Evolutionary conservation across 2,797 vertebrate species (phyloP), one percentile per base, ranked within the genome.

Genomic region (Phrynocephalus vlangalii): DNA sequence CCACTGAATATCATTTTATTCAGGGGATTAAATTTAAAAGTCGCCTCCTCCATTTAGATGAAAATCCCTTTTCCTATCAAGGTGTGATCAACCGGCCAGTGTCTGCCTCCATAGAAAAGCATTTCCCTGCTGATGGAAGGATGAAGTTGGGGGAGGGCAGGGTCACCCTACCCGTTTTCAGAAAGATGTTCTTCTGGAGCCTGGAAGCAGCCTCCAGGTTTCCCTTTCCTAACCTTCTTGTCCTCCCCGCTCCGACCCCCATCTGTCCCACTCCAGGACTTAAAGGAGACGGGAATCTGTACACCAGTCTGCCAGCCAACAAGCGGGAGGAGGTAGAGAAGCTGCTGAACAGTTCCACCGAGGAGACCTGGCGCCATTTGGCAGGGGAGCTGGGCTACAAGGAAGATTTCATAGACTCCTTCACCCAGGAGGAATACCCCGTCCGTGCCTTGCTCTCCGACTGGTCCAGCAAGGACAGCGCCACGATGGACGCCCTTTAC

Each of bases 311-410:
- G 93, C 97, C 96, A 2, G 94, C 94, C 67, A 96, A 93, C 95
- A 98, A 97, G 96, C 97, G 96, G 95, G 97, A 98, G 88, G 97
- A 97, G 88, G 95, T 99, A 77, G 99, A 96, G 95, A 98, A 98
- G 91, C 97, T 99, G 88, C 96, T 99, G 90, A 96, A 91, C 0
- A 95, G 97, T 89, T 96, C 93, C 0, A 90, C 96, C 0, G 97
- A 98, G 24, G 98, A 98, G 87, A 98, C 98, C 83, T 99, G 98
- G 99, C 96, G 97, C 95, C 98, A 96, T 94, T 96, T 99, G 95
- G 99, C 99, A 0, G 97, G 97, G 0, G 97, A 99, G 90, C 96
- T 99, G 90, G 99, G 99, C 75, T 99, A 99, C 91, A 97, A 98
- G 91, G 98, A 98, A 38, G 98, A 99, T 86, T 97, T 98, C 79